phyloP scores from a whole-genome alignment of 1,140 invertebrate species.

The Triops longicaudatus region DNA sequence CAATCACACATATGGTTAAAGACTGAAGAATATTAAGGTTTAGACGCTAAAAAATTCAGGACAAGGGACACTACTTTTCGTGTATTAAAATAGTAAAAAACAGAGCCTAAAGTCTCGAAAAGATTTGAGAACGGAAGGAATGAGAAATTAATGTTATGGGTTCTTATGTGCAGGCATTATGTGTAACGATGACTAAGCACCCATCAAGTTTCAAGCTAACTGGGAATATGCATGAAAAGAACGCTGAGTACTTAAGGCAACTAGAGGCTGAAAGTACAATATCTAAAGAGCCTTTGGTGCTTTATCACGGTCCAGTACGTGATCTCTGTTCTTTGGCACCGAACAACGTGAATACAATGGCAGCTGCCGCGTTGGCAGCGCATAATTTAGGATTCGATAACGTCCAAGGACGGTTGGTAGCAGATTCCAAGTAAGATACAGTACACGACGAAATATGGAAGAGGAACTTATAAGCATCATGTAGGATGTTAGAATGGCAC shows the following conservation, averaged over 20 bases:
- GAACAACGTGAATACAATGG: slow-evolving; percentile 56
- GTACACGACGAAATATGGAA: slow-evolving; percentile 6
- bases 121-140: no score
- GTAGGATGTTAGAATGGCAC: slow-evolving; percentile 48
- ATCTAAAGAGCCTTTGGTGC: slow-evolving; percentile 34
- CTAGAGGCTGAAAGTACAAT: slow-evolving; percentile 16
- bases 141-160: slow-evolving; percentile 16
- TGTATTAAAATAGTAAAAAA: no score
- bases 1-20: no score
- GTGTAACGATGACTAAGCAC: slow-evolving; percentile 53
- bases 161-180: slow-evolving; percentile 40
- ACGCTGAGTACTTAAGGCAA: slow-evolving; percentile 38
- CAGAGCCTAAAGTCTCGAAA: no score
- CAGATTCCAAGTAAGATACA: slow-evolving; percentile 45
- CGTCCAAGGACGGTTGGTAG: slow-evolving; percentile 45
- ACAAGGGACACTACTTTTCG: not conserved
- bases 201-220: slow-evolving; percentile 47
- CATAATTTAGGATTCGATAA: slow-evolving; percentile 53
- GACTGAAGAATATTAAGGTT: no score
- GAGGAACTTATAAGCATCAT: not conserved
- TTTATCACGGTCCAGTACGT: slow-evolving; percentile 50
- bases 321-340: slow-evolving; percentile 50
- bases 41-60: no score
- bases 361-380: slow-evolving; percentile 49
- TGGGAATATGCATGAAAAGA: slow-evolving; percentile 41